Conservation (phyloP, 2,888 invertebrate species). For the Erebia epiphron region DNA sequence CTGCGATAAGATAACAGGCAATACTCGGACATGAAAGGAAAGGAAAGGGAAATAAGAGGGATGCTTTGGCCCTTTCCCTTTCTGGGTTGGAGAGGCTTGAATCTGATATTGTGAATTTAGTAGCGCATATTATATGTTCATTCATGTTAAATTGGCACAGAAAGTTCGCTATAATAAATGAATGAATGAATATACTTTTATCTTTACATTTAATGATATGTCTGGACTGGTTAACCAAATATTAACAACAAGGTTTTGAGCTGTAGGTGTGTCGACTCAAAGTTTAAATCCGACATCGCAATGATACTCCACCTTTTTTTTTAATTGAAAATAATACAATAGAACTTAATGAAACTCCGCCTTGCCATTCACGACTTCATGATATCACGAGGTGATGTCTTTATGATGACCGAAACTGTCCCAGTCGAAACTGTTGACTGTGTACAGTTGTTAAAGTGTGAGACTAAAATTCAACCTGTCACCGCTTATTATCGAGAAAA, state of each 20-base stretch:
- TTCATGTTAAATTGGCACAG: no score
- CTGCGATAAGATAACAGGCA: slow-evolving; percentile 7
- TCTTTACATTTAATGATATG: no score
- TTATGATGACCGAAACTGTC: background rate
- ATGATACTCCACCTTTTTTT: no score
- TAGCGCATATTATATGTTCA: background rate
- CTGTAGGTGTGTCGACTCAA: no score
- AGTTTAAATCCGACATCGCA: slow-evolving; percentile 11
- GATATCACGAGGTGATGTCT: background rate
- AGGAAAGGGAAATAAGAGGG: slow-evolving; percentile 6
- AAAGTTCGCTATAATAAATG: no score
- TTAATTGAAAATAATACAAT: no score
- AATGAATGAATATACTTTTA: no score
- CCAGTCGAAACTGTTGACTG: background rate
- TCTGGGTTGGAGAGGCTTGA: background rate
- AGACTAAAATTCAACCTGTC: no score
- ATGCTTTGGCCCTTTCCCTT: background rate
- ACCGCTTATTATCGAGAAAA: no score
- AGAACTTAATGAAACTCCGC: no score
- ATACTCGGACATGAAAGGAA: slow-evolving; percentile 7
- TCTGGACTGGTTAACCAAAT: no score
- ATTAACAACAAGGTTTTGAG: no score
- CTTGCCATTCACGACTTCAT: slow-evolving; percentile 33
- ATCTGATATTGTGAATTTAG: background rate
- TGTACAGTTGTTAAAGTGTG: background rate